Base-by-base conservation (phyloP, 2,888 invertebrate genomes). In the Eupithecia exiguata region DNA sequence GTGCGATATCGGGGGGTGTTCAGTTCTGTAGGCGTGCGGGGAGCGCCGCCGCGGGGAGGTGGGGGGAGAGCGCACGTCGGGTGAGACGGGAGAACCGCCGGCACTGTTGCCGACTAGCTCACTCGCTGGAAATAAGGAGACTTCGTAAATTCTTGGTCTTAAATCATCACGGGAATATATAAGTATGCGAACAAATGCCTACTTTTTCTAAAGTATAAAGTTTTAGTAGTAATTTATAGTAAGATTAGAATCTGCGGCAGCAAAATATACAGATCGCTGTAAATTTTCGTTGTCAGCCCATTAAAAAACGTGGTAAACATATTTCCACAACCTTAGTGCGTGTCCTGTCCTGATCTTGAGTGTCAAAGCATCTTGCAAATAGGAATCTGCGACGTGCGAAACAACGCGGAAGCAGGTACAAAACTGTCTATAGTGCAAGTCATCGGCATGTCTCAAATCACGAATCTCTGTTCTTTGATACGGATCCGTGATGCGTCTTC, bases 1-100 rank as follows among this genome's bases (percentile, higher is more conserved):
- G 87, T 94, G 94, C 76, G 97, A 96, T 91, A 98, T 97, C 62
- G 92, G 92, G 18, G 92, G 93, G 69, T 89, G 93, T 80, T 92
- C 92, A 75, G 89, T 81, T 82, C 91, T 89, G 86, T 91, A 91
- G 63, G 88, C 81, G 89, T 93, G 92, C 86, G 92, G 85, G 74
- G 93, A 87, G 86, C 94, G 87, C 83, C 95, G 86, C 82, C 91
- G 87, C 63, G 93, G 92, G 0, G 91, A 91, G 14, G 88, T 82
- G 63, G 91, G 91, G n/a, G 94, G 94, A 62, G 92, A 93, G 53
- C 93, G 90, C 77, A 86, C 87, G 81, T 92, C 92, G 68, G 93
- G 89, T 1, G 95, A 91, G 66, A 90, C 80, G 3, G 92, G 88
- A 0, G 93, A 89, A 3, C 90, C 87, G 2, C 83, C 84, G 0